Evolutionary conservation across 2,113 vertebrate genomes (phyloP).

Genomic region (Hippocampus barbouri): DNA sequence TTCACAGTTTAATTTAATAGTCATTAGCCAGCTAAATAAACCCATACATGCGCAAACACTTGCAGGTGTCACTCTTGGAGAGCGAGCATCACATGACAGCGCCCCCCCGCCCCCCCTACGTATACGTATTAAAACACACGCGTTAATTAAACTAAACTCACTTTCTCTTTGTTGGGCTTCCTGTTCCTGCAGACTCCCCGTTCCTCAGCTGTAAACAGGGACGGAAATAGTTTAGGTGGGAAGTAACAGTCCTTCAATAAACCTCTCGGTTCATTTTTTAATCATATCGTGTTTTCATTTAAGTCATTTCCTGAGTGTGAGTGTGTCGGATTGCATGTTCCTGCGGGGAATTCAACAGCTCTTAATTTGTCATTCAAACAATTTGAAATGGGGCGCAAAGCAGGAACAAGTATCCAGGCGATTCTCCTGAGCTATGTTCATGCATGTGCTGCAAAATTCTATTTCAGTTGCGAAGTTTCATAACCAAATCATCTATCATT

Average conservation of each 20-base stretch:
- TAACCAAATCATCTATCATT: neutral
- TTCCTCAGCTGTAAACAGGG: neutral
- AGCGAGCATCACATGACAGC: too few relatives aligned
- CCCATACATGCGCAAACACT: too few relatives aligned
- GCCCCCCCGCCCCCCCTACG: too few relatives aligned
- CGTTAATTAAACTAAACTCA: too few relatives aligned
- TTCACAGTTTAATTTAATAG: too few relatives aligned
- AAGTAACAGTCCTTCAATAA: neutral
- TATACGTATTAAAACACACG: too few relatives aligned
- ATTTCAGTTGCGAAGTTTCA: neutral
- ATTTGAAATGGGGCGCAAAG: neutral
- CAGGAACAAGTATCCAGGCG: neutral
- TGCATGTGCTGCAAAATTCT: neutral
- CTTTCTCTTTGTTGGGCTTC: neutral
- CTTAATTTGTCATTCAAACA: neutral
- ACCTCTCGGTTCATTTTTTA: too few relatives aligned
- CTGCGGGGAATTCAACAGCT: neutral
- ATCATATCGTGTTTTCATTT: neutral
- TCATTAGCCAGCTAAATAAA: too few relatives aligned
- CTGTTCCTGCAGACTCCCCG: neutral
- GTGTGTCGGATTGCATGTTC: neutral
- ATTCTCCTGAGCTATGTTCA: neutral
- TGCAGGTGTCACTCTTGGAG: too few relatives aligned
- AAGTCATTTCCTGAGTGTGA: neutral
- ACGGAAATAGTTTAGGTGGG: neutral